Base-by-base conservation (phyloP, 53 echinoderm and acorn worm species). In the Echinarachnius parma region DNA sequence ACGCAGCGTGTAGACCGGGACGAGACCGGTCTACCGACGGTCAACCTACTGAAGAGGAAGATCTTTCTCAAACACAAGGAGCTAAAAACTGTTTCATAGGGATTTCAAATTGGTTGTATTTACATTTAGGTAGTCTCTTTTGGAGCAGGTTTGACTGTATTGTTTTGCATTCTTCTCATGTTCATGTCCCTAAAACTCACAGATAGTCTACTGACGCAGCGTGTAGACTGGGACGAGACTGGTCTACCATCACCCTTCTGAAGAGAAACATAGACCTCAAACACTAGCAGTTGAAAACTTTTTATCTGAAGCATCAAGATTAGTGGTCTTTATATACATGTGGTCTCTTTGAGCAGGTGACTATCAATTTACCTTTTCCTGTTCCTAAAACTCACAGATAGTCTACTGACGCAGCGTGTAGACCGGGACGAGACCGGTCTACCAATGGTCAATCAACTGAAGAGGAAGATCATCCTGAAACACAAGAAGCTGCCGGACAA, bases 41-140 rank as follows among this genome's bases (percentile, higher is more conserved):
- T 88, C 23, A 98, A 80, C 74, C 59, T 92, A 62, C 88, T 98
- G 15, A 85, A 80, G 62, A 61, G 81, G 46, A 98, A 98, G 71
- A 88, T 98, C 67, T 92, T 98, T 28, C 74, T 98, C 2, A 98
- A 98, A 46, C 98, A 98, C 83, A 98, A 98, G 83, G 92, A 92
- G 66, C 88, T 98, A n/a, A n/a, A n/a, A n/a, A n/a, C n/a, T n/a
- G n/a, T n/a, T n/a, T n/a, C n/a, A n/a, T n/a, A n/a, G n/a, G n/a
- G n/a, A n/a, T n/a, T n/a, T n/a, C n/a, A n/a, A n/a, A n/a, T n/a
- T n/a, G n/a, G n/a, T n/a, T n/a, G n/a, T n/a, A n/a, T n/a, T n/a
- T n/a, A n/a, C n/a, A n/a, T n/a, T n/a, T n/a, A n/a, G n/a, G n/a
- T n/a, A n/a, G n/a, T n/a, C n/a, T n/a, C n/a, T n/a, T n/a, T n/a